Evolutionary conservation across 2,888 invertebrate species (phyloP).

Genomic region (Gibbula magus): DNA sequence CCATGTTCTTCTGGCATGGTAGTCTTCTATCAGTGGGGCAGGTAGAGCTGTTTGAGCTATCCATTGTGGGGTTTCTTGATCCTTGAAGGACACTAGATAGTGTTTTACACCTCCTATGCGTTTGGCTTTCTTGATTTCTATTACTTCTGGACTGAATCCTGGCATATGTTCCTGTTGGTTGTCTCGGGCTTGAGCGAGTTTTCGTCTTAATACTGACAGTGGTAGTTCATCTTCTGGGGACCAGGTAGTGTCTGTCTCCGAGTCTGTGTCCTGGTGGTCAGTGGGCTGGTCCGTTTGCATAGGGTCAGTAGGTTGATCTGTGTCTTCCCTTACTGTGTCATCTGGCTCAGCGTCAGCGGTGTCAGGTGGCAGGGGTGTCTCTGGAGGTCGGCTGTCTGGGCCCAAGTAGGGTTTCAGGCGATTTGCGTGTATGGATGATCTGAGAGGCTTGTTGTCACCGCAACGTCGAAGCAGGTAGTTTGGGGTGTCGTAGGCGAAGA

Average conservation of each 20-base stretch:
- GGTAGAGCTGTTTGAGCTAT: neutral
- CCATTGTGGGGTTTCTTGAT: neutral
- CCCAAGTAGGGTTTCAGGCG: neutral
- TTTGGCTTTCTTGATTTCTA: neutral
- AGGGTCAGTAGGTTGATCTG: too few species aligned
- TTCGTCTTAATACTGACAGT: neutral
- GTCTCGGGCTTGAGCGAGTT: too few species aligned
- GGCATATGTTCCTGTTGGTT: neutral
- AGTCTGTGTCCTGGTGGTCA: too few species aligned
- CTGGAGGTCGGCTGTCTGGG: neutral
- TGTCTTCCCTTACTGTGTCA: too few species aligned
- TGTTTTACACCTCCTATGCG: too few species aligned
- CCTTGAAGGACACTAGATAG: too few species aligned
- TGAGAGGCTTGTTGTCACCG: neutral
- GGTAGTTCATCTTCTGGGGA: neutral
- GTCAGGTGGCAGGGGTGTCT: too few species aligned
- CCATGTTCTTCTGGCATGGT: neutral
- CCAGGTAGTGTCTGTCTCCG: too few species aligned
- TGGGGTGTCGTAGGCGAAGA: neutral
- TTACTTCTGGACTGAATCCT: neutral
- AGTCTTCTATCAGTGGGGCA: neutral
- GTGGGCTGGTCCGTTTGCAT: too few species aligned
- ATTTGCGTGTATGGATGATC: conserved; percentile 4
- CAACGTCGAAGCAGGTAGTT: neutral
- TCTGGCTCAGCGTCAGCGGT: too few species aligned